phyloP scores from a whole-genome alignment of 2,888 invertebrate species.

The Macropis europaea region DNA sequence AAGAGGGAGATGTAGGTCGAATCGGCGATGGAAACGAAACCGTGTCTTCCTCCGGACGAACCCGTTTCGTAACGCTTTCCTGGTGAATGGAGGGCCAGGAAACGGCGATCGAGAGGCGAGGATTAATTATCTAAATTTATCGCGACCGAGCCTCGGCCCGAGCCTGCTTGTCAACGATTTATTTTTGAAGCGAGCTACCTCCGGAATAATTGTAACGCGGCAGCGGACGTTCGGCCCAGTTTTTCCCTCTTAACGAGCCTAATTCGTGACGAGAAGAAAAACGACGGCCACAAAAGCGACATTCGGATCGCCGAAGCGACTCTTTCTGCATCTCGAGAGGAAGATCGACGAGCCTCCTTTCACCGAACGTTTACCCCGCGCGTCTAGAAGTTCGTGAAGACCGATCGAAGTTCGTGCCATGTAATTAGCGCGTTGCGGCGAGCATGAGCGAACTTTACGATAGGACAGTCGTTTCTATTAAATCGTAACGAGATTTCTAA shows the following conservation, averaged over 20 bases:
- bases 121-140: slow-evolving; percentile 45
- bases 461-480: too few species aligned
- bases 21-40: background rate
- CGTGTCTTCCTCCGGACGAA: background rate
- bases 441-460: too few species aligned
- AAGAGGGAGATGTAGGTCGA: slow-evolving; percentile 1
- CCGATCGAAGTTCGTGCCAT: too few species aligned
- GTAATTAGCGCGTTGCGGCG: too few species aligned
- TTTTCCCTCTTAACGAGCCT: slow-evolving; percentile 36
- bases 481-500: too few species aligned
- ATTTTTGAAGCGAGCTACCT: slow-evolving; percentile 46
- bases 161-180: slow-evolving; percentile 47
- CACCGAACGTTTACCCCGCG: too few species aligned
- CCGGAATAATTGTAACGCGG: slow-evolving; percentile 34
- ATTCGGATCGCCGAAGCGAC: too few species aligned
- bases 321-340: too few species aligned
- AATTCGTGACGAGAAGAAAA: slow-evolving; percentile 3
- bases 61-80: slow-evolving; percentile 6
- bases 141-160: background rate
- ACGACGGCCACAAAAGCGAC: background rate
- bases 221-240: slow-evolving; percentile 17
- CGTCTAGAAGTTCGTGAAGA: too few species aligned
- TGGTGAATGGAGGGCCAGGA: background rate
- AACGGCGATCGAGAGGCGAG: slow-evolving; percentile 9
- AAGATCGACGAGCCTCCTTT: too few species aligned